Conservation (phyloP, 1,140 invertebrate species). For the Zaprionus nigranus region DNA sequence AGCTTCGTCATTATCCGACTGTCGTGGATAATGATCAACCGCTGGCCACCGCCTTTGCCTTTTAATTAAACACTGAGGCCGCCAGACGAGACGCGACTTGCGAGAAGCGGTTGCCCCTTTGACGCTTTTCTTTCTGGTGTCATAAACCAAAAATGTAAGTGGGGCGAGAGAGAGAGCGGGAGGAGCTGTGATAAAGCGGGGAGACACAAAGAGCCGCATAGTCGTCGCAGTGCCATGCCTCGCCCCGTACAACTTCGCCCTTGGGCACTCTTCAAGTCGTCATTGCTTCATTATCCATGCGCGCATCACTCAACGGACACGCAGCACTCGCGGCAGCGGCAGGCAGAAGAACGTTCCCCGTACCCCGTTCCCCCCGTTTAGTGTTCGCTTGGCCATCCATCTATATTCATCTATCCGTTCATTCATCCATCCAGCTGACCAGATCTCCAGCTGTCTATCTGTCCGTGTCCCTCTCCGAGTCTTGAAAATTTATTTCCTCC, state of each 20-base stretch:
- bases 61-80: slow-evolving; percentile 79
- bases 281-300: slow-evolving; percentile 80
- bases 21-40: slow-evolving; percentile 77
- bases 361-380: not conserved
- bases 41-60: slow-evolving; percentile 75
- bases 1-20: slow-evolving; percentile 58
- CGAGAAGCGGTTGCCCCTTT: slow-evolving; percentile 60
- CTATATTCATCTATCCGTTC: slow-evolving; percentile 39
- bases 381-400: slow-evolving; percentile 18
- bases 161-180: not conserved
- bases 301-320: slow-evolving; percentile 74
- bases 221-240: slow-evolving; percentile 39
- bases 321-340: slow-evolving; percentile 26
- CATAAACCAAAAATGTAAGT: slow-evolving; percentile 34
- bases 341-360: not conserved
- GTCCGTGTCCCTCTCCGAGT: slow-evolving; percentile 7
- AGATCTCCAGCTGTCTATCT: slow-evolving; percentile 33
- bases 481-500: slow-evolving; percentile 60
- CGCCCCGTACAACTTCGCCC: slow-evolving; percentile 42
- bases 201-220: slow-evolving; percentile 42
- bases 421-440: slow-evolving; percentile 22
- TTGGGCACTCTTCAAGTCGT: slow-evolving; percentile 28
- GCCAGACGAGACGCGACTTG: slow-evolving; percentile 35
- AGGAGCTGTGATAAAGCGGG: slow-evolving; percentile 35
- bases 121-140: slow-evolving; percentile 59